Evolutionary conservation across 2,113 vertebrate genomes (phyloP).

Genomic region (Cnemophilus loriae): DNA sequence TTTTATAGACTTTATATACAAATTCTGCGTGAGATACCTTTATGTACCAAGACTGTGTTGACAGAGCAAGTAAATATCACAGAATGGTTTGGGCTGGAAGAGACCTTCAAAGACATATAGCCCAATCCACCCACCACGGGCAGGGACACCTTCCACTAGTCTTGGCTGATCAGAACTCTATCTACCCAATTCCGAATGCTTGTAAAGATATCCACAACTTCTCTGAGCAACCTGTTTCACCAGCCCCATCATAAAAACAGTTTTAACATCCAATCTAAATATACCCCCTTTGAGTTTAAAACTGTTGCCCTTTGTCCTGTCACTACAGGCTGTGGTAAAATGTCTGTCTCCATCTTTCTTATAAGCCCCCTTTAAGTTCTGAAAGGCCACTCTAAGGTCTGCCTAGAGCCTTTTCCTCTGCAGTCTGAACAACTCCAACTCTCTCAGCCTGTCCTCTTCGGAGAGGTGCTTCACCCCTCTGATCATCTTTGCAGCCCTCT

Average conservation of each 20-base stretch:
- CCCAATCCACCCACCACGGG: rapidly evolving
- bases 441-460: neutral
- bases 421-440: neutral
- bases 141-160: neutral
- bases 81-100: neutral
- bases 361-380: neutral
- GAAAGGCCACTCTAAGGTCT: too few species aligned
- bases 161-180: neutral
- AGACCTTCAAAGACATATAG: neutral
- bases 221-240: neutral
- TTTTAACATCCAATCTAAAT: neutral
- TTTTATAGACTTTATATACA: neutral
- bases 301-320: neutral
- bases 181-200: neutral
- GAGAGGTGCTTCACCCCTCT: neutral
- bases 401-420: neutral
- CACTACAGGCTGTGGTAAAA: neutral
- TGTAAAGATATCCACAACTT: neutral
- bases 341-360: neutral
- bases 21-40: neutral
- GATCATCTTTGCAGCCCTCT: neutral
- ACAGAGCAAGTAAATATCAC: neutral
- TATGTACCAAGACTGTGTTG: neutral
- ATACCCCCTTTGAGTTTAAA: neutral
- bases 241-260: rapidly evolving